Conservation (phyloP, 2,888 invertebrate genomes). For the Cataglyphis cursor region DNA sequence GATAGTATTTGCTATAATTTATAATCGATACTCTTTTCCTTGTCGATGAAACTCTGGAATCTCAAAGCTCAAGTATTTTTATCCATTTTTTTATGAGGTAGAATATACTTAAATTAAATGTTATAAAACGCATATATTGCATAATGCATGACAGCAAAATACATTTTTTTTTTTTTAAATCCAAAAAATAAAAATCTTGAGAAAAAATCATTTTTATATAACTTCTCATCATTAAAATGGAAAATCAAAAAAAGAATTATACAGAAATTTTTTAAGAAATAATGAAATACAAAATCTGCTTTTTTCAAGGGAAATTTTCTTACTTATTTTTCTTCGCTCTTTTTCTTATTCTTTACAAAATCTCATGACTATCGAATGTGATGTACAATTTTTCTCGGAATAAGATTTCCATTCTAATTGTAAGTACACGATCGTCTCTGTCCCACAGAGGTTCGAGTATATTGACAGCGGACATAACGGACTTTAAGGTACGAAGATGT, state of each 20-base stretch:
- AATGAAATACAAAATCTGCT: not conserved
- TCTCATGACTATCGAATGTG: not conserved
- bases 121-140: not conserved
- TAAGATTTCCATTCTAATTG: conserved; percentile 14
- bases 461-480: conserved; percentile 86
- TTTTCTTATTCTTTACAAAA: not conserved
- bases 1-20: not conserved
- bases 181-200: not conserved
- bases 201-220: not conserved
- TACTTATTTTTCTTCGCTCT: not conserved
- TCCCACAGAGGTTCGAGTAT: conserved; percentile 86
- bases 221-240: not conserved
- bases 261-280: not conserved
- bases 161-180: not conserved
- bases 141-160: conserved; percentile 12
- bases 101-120: not conserved
- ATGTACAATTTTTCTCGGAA: not conserved
- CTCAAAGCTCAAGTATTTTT: not conserved
- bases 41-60: not conserved
- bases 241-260: not conserved
- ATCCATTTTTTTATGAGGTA: not conserved
- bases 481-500: conserved; percentile 78
- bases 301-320: not conserved
- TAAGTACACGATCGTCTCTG: conserved; percentile 62
- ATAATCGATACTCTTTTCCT: not conserved